A percentile compares a stretch with the other conserved stretches of the same genome.
Evolutionary conservation across 2,113 vertebrate genomes (phyloP).

Genomic region (Charina bottae): DNA sequence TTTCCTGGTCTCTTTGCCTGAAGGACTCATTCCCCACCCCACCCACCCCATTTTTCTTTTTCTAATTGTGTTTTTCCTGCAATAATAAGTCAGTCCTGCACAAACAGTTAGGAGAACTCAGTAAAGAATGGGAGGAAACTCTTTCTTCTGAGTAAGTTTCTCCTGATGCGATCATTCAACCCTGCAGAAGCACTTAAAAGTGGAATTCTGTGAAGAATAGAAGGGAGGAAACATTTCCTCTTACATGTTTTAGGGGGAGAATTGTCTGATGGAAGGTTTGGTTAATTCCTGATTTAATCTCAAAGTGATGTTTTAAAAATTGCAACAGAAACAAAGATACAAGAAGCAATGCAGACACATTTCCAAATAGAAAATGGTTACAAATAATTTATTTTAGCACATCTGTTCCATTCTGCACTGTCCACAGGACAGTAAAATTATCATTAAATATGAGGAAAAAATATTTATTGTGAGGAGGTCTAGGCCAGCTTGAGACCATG

Average conservation of each 20-base stretch:
- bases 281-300: slow-evolving; percentile 2
- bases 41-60: not conserved
- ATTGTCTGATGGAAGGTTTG: slow-evolving; percentile 17
- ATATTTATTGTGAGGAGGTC: not conserved
- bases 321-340: not conserved
- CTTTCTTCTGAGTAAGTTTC: not conserved
- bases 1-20: not conserved
- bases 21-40: not conserved
- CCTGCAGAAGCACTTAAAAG: not conserved
- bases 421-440: not conserved
- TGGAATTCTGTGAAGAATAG: slow-evolving; percentile 5
- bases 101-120: not conserved
- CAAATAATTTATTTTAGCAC: not conserved
- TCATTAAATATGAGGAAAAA: not conserved
- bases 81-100: not conserved
- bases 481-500: not conserved
- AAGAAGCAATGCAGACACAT: not conserved
- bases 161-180: not conserved
- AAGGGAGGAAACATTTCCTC: slow-evolving; percentile 15
- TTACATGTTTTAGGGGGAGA: not conserved
- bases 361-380: not conserved
- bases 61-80: not conserved
- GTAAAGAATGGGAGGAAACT: not conserved
- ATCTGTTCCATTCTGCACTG: not conserved
- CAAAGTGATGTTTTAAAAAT: not conserved